Base-by-base conservation (phyloP, 2,113 vertebrate species). In the Apistogramma diplotaenia region DNA sequence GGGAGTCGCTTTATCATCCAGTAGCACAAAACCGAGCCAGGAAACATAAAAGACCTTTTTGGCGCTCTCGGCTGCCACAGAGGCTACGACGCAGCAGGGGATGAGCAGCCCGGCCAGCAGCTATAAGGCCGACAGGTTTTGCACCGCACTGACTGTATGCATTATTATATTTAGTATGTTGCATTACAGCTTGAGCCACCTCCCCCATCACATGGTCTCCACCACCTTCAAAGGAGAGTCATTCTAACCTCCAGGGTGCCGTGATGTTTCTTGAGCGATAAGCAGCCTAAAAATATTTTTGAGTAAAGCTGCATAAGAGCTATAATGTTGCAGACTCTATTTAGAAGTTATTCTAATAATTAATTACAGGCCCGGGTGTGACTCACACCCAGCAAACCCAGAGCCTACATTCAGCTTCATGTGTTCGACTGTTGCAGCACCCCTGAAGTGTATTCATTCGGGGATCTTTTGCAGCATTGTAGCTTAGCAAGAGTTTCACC, bases 21-120 rank as follows among this genome's bases (percentile, higher is more conserved):
- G 37, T 11, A 19, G 15, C 25, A 1, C 80, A 51, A 70, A 76
- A 62, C n/a, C 31, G 37, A 80, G 55, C 19, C 58, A 5, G 73
- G 51, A 65, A 87, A 80, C 57, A 65, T 67, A n/a, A 61, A 79
- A 79, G 55, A 53, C 37, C 33, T 37, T 59, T 72, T 46, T 61
- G 62, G 37, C 77, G 53, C 53, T 37, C 53, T 53, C 12, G 0
- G 51, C 76, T 58, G 53, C 53, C 29, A 43, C 40, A 11, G 72
- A 55, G 72, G 83, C 71, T n/a, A 13, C 43, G 11, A 4, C n/a
- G 6, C 58, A 78, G 79, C 73, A 78, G 57, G 70, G 31, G 67
- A 65, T 58, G 40, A 74, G 37, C 23, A 55, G 62, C 62, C 12
- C 25, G 49, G 51, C 57, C 71, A 23, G 40, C 53, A 49, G 71